These are phyloP conservation scores for Onychorhynchus coronatus DNA, from an alignment of 2,113 vertebrate genomes.

Conservation along the genomic window DNA sequence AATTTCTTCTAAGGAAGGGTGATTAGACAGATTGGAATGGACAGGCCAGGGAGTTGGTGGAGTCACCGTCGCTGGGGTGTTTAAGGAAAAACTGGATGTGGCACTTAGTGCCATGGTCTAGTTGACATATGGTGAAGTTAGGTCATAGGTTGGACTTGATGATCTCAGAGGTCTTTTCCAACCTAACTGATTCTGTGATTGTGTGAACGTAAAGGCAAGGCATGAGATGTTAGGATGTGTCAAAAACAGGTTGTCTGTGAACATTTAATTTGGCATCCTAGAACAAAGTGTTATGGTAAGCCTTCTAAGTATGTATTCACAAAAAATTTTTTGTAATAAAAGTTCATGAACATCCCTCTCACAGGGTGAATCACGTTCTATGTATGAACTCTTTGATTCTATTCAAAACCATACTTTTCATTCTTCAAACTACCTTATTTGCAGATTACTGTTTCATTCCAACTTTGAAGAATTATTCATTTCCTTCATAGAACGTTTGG, in stretches of 20 bases:
- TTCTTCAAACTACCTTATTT: not conserved
- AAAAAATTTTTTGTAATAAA: not conserved
- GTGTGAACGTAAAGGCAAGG: not conserved
- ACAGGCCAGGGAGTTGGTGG: not conserved
- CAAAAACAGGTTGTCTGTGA: not conserved
- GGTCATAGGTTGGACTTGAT: not conserved
- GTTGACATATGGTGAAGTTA: not conserved
- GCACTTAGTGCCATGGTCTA: not conserved
- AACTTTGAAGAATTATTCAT: not conserved
- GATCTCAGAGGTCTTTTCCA: not conserved
- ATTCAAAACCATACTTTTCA: not conserved
- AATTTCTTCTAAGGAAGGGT: not conserved
- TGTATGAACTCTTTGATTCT: not conserved
- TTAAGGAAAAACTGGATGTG: not conserved
- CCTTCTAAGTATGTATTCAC: not conserved
- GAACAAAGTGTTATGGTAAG: not conserved
- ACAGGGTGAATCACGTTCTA: not conserved
- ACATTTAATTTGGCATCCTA: not conserved
- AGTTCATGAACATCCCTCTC: not conserved
- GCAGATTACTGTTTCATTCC: not conserved
- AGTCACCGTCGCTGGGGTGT: not conserved
- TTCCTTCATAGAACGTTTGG: not conserved
- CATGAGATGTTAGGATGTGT: not conserved
- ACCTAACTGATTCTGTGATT: not conserved
- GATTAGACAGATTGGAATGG: not conserved